Evolutionary conservation across 2,113 vertebrate species (phyloP), one percentile per base, ranked within the genome.

Genomic region (Holacanthus passer): DNA sequence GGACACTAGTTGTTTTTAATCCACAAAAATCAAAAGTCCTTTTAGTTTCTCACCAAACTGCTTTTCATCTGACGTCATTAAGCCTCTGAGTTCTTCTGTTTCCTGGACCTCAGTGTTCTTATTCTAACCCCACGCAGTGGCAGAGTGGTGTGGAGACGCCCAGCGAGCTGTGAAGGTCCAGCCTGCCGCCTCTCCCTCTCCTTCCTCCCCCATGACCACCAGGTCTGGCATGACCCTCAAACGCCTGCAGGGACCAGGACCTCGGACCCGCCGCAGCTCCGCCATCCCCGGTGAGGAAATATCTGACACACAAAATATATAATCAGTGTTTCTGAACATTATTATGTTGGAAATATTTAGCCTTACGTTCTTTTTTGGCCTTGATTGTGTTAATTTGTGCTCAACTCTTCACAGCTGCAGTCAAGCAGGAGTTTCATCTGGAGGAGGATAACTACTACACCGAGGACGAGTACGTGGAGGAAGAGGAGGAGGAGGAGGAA

Each of bases 401-500:
- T 19, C 31, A 11, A 5, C 8, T 29, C 66, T 35, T 73, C 20
- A 7, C 48, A 11, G 9, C 58, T 7, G 2, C 52, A 92, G 92
- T 92, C 3, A 94, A 94, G 65, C 92, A 94, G 70, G 94, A 95
- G 81, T 92, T 87, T 20, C 88, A 91, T 0, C 27, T 94, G 35
- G 92, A 94, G 74, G 95, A 95, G 68, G 94, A 91, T 2, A 93
- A 95, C 14, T 95, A 90, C 73, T 93, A 93, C 83, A 94, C 95
- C 0, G 94, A 96, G 73, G 94, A 95, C 0, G 94, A 94, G 65
- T 95, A 90, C 35, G 69, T 95, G 77, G 95, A 94, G 85, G 95
- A 95, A 47, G 93, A 92, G 29, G 82, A 93, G 1, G 90, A 91
- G 4, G 93, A 94, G n/a, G 93, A 93, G 14, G 91, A 88, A 0